Evolutionary conservation across 2,888 invertebrate species (phyloP), one percentile per base, ranked within the genome.

Genomic region (Homarus gammarus): DNA sequence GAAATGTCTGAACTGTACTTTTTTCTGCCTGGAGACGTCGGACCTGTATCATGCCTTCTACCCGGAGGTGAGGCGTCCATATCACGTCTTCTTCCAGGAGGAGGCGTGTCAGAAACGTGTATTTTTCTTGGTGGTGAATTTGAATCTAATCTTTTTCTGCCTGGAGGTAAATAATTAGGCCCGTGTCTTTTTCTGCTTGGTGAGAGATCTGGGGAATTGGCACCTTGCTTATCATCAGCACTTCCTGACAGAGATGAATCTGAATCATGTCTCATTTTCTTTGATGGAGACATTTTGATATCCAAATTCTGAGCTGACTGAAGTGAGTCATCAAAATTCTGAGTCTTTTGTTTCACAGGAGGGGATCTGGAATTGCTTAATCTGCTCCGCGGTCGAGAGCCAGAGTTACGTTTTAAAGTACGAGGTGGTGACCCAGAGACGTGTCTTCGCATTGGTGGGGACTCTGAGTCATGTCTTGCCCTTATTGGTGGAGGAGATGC

Each of bases 401-500:
- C 36, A 33, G 92, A 89, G 31, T 82, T 84, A 68, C 85, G 90
- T 70, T 89, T 87, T 22, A 78, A 83, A 72, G 91, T 87, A n/a
- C 38, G 68, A 33, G n/a, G 89, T 64, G 84, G 64, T 18, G 84
- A 64, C 68, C 64, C 78, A 12, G 61, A 77, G 22, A 61, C 84
- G 44, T 72, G 22, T 31, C 78, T 56, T 22, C 70, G 44, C 6
- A 31, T 3, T 49, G 82, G 82, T 72, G 84, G 84, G 10, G 82
- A 82, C 2, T 27, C 64, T 10, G 64, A 64, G 92, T 94, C 94
- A 22, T 93, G 93, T 92, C 92, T 94, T 94, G 38, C 93, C 93
- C 92, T 93, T 93, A 90, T 92, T 89, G 87, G 92, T 92, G 56
- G 56, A n/a, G 68, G 68, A 27, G 82, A 72, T 15, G n/a, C 49